phyloP scores from a whole-genome alignment of 2,888 invertebrate genomes.

The Philaethria dido region DNA sequence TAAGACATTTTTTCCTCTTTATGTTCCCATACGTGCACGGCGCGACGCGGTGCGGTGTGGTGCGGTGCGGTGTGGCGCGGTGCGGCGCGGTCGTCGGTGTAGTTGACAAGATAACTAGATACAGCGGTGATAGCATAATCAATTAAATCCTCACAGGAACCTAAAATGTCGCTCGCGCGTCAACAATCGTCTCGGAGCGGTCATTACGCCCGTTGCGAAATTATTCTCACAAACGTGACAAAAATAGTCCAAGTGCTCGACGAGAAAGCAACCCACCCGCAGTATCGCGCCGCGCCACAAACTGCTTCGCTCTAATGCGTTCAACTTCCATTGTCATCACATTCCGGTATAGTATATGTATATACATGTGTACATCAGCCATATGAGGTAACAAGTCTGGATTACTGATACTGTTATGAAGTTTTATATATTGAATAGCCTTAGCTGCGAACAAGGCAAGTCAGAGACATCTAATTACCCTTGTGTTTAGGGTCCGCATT shows the following conservation, averaged over 20 bases:
- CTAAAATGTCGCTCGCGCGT: conserved; percentile 26
- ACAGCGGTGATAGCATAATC: conserved; percentile 21
- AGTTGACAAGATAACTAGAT: neutral
- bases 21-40: no score
- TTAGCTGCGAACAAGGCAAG: no score
- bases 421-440: no score
- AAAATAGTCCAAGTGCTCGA: conserved; percentile 12
- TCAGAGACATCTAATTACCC: no score
- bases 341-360: no score
- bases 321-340: neutral
- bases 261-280: neutral
- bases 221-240: conserved; percentile 5
- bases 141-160: conserved; percentile 36
- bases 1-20: no score
- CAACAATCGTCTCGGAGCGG: conserved; percentile 10
- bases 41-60: no score
- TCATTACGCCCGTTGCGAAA: conserved; percentile 26
- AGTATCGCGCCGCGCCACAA: no score
- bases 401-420: no score
- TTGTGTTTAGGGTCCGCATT: no score
- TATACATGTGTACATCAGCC: no score
- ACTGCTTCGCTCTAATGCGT: neutral
- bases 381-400: no score
- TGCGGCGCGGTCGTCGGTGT: neutral
- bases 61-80: neutral